A percentile compares a stretch with the other conserved stretches of the same genome.
Conservation (phyloP, 2,113 vertebrate genomes). For the Sylvilagus bachmani region DNA sequence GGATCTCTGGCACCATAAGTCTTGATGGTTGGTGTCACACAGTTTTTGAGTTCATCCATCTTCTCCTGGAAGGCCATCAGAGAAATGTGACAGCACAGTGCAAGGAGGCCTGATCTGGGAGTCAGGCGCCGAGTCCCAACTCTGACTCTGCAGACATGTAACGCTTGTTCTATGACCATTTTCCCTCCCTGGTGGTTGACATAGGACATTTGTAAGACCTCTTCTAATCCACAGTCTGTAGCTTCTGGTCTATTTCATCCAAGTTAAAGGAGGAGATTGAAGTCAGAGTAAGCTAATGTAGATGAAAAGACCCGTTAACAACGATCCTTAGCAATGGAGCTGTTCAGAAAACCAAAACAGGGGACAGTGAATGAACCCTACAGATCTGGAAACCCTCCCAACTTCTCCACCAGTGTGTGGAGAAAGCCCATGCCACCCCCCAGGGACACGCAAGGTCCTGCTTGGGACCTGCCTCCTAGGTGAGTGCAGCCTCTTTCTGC, state of each 20-base stretch:
- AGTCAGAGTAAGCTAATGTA: background rate
- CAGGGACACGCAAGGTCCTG: background rate
- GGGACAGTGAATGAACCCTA: background rate
- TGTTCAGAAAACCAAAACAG: slow-evolving; percentile 1
- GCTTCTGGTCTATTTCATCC: background rate
- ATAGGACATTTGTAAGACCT: slow-evolving; percentile 3
- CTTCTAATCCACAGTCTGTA: background rate
- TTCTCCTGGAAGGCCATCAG: background rate
- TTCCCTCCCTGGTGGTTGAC: background rate
- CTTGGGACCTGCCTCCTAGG: rapidly evolving
- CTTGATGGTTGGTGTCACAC: background rate
- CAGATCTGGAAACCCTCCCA: background rate
- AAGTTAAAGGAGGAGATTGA: background rate
- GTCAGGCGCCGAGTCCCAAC: background rate
- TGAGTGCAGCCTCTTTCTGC: background rate
- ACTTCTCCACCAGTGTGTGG: background rate
- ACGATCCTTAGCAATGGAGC: background rate
- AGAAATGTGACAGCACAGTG: background rate
- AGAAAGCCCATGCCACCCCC: no score
- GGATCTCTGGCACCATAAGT: background rate
- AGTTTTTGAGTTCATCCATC: background rate
- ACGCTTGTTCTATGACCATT: background rate
- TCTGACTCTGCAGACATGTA: background rate
- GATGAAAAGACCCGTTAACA: background rate
- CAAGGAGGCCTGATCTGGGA: background rate